Conservation (phyloP, 2,797 vertebrate genomes). For the Todus mexicanus region DNA sequence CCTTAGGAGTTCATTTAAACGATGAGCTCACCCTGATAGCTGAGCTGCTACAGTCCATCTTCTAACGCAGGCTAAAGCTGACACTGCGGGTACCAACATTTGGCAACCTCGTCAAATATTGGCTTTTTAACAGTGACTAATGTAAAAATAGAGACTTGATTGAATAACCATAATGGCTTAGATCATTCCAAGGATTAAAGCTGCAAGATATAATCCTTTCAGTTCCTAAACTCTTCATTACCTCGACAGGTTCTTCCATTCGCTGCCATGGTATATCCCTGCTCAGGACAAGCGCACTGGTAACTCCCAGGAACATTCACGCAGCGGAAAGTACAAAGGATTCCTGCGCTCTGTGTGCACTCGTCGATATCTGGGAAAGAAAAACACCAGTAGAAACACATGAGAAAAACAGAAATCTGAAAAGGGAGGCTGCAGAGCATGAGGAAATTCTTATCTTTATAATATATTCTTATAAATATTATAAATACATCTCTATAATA, state of each 20-base stretch:
- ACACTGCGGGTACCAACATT: background rate
- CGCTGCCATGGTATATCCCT: conserved; percentile 84
- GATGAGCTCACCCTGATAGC: background rate
- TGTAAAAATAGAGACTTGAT: background rate
- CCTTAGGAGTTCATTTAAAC: background rate
- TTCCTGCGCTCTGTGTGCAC: conserved; percentile 85
- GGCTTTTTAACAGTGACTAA: background rate
- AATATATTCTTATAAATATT: too few relatives aligned
- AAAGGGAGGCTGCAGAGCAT: background rate
- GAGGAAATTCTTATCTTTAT: background rate
- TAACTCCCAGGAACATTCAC: conserved; percentile 92
- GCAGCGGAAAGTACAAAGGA: conserved; percentile 90
- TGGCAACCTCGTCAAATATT: background rate
- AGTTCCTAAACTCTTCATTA: conserved; percentile 45
- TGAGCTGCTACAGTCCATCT: background rate
- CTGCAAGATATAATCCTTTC: rapidly evolving
- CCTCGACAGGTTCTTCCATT: conserved; percentile 91
- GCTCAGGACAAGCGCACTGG: conserved; percentile 87
- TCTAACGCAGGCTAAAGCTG: background rate
- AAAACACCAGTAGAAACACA: background rate
- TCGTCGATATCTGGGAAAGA: conserved; percentile 88
- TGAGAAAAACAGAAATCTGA: background rate
- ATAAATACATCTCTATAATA: background rate
- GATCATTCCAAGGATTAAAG: background rate
- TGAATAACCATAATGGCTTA: background rate